These are phyloP conservation scores for Eira barbara DNA, from an alignment of 2,113 vertebrate species.

Conservation along the genomic window DNA sequence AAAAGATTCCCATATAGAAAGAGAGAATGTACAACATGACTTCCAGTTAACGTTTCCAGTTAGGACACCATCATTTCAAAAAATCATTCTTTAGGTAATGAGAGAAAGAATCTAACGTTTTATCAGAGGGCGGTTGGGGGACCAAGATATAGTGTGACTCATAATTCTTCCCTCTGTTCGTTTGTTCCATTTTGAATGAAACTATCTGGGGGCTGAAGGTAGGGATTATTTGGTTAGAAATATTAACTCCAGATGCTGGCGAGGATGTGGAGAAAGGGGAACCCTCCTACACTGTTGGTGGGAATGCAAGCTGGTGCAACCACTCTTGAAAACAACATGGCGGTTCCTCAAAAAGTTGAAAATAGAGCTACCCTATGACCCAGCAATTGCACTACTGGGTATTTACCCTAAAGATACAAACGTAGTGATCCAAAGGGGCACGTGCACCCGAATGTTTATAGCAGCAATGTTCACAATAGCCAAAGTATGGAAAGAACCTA, in stretches of 20 bases:
- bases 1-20: neutral
- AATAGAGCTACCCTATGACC: no score
- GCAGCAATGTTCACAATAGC: no score
- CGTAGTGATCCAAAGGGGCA: no score
- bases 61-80: neutral
- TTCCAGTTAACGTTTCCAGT: neutral
- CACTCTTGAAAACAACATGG: no score
- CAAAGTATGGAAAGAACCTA: no score
- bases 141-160: neutral
- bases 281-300: no score
- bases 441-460: no score
- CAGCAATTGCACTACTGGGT: no score
- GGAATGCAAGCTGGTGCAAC: no score
- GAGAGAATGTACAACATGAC: neutral
- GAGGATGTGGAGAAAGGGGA: no score
- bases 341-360: no score
- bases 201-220: neutral
- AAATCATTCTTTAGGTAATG: neutral
- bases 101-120: neutral
- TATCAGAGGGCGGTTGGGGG: neutral
- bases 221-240: neutral
- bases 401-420: no score
- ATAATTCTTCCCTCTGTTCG: neutral
- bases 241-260: neutral
- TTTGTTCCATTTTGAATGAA: neutral